Evolutionary conservation across 2,797 vertebrate species (phyloP).

Genomic region (Pseudocheirus occidentalis): DNA sequence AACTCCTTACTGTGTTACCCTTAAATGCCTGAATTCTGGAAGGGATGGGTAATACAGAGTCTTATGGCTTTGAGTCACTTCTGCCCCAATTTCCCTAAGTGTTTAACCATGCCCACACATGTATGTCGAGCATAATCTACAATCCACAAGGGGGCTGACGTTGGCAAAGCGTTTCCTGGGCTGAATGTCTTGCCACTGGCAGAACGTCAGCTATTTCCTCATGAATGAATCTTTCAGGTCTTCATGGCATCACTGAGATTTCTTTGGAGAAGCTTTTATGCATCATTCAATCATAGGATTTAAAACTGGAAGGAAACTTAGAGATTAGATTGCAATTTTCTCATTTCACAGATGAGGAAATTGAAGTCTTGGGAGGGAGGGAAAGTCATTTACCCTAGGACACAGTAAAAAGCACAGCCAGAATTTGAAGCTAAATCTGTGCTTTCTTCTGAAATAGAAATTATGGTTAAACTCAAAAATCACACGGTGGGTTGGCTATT

Average conservation of each 20-base stretch:
- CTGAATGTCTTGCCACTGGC: not conserved
- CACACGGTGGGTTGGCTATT: not conserved
- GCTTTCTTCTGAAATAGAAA: slow-evolving; percentile 22
- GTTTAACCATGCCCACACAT: not conserved
- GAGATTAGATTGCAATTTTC: not conserved
- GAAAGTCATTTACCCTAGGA: not conserved
- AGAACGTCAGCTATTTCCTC: not conserved
- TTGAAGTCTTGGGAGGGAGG: not conserved
- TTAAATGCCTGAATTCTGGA: not conserved
- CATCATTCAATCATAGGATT: not conserved
- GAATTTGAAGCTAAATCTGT: not conserved
- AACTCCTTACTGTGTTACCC: not conserved
- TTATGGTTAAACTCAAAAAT: not conserved
- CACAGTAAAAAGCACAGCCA: not conserved
- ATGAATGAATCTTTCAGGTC: not conserved
- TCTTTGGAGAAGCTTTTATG: not conserved
- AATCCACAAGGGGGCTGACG: not conserved
- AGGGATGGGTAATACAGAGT: not conserved
- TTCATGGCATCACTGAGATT: not conserved
- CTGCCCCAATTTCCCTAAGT: not conserved
- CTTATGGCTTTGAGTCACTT: not conserved
- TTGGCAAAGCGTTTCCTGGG: not conserved
- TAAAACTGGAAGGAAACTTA: not conserved
- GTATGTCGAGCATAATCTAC: not conserved
- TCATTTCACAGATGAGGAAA: not conserved